A percentile compares a stretch with the other conserved stretches of the same genome.
phyloP scores from a whole-genome alignment of 1,140 invertebrate genomes.

The Pseudomyrmex concolor region DNA sequence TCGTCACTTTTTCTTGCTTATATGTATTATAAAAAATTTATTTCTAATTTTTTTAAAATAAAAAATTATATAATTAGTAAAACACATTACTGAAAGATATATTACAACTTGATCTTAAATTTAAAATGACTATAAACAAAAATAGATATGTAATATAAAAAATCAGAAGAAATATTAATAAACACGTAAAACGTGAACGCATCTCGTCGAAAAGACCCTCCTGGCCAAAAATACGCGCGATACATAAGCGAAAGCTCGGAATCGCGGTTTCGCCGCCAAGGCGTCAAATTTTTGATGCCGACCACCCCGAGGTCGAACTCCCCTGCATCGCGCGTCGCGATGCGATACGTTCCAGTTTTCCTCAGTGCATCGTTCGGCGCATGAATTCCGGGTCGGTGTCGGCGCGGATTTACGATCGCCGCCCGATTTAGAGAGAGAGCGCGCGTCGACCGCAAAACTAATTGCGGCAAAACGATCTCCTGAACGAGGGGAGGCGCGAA shows the following conservation, averaged over 20 bases:
- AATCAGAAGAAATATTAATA: constrained; percentile 12
- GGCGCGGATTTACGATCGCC: constrained; percentile 72
- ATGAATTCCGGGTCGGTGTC: constrained; percentile 66
- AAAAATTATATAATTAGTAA: neutral
- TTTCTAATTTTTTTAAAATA: neutral
- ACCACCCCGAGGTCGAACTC: constrained; percentile 58
- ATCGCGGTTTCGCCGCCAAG: neutral
- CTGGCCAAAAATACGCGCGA: constrained; percentile 43
- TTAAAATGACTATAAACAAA: too few relatives aligned
- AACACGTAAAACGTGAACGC: neutral
- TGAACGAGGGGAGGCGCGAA: constrained; percentile 25
- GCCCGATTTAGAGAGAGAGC: constrained; percentile 70
- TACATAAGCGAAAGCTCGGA: constrained; percentile 19
- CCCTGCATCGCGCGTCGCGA: neutral
- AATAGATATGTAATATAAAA: neutral
- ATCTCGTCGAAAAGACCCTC: neutral
- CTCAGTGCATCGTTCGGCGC: constrained; percentile 54
- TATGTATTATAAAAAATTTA: neutral
- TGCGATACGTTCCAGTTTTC: constrained; percentile 73
- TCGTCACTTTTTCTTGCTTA: neutral
- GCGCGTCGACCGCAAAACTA: constrained; percentile 68
- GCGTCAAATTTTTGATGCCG: constrained; percentile 56
- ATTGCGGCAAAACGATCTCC: constrained; percentile 78
- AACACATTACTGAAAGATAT: too few relatives aligned
- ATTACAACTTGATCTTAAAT: too few relatives aligned